Conservation (phyloP, 2,888 invertebrate genomes). For the Drosophila histrio region DNA sequence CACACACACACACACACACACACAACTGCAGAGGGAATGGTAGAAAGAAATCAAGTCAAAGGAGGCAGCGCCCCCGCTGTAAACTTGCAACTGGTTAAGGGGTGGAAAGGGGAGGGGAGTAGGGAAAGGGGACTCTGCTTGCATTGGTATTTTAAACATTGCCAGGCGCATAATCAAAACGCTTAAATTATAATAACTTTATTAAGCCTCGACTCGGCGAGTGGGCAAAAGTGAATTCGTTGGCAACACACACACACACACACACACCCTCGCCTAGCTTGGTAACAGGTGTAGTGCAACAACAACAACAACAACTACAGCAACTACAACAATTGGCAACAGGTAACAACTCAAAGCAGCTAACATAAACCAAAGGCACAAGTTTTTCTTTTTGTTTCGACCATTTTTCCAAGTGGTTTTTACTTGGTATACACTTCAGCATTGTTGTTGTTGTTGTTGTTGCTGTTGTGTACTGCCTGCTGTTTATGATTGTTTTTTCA, state of each 20-base stretch:
- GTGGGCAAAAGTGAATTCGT: conserved; percentile 65
- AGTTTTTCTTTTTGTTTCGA: conserved; percentile 41
- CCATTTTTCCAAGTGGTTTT: conserved; percentile 70
- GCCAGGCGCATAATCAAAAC: conserved; percentile 81
- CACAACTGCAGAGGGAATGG: conserved; percentile 8
- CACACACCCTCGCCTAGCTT: conserved; percentile 29
- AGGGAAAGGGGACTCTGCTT: conserved; percentile 25
- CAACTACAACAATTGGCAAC: conserved; percentile 66
- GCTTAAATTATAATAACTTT: conserved; percentile 83
- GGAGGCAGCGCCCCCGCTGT: conserved; percentile 54
- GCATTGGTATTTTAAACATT: conserved; percentile 77
- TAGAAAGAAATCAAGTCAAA: conserved; percentile 17
- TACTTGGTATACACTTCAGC: conserved; percentile 66
- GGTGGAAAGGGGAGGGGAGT: not conserved
- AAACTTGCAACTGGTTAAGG: conserved; percentile 33
- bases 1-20: conserved; percentile 51
- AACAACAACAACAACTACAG: conserved; percentile 48
- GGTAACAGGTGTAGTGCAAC: conserved; percentile 72
- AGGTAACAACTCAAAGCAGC: conserved; percentile 46
- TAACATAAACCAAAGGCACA: conserved; percentile 44
- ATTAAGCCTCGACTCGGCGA: conserved; percentile 73
- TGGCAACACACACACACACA: conserved; percentile 33
- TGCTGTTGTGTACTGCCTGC: conserved; percentile 58
- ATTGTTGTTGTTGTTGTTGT: conserved; percentile 44
- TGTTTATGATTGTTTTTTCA: conserved; percentile 79